phyloP scores from a whole-genome alignment of 2,113 vertebrate genomes.

The Xyrauchen texanus region DNA sequence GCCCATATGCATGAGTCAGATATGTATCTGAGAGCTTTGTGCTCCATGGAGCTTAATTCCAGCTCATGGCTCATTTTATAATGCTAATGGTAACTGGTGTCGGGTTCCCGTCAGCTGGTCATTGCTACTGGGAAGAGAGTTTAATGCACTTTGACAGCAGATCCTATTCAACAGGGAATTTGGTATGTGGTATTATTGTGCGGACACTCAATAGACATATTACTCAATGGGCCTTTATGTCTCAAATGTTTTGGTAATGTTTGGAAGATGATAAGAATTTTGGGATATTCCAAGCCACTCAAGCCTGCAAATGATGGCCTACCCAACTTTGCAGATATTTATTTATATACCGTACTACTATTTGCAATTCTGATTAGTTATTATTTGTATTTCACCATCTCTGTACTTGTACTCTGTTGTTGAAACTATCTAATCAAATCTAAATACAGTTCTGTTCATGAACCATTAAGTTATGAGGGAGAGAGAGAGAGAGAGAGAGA shows the following conservation, averaged over 20 bases:
- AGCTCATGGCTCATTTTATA: constrained; percentile 89
- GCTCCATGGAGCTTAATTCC: constrained; percentile 81
- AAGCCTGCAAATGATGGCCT: no score
- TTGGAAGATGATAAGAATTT: no score
- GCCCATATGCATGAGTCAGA: constrained; percentile 47
- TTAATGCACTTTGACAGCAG: constrained; percentile 87
- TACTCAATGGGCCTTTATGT: constrained; percentile 76
- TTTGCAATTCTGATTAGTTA: no score
- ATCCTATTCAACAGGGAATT: constrained; percentile 82
- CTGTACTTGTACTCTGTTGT: no score
- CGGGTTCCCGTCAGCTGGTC: constrained; percentile 86
- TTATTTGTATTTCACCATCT: no score
- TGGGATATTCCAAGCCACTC: no score
- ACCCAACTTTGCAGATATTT: no score
- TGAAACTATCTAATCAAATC: no score
- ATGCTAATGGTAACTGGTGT: constrained; percentile 86
- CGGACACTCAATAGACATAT: constrained; percentile 79
- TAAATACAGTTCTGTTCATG: no score
- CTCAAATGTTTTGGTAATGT: constrained; percentile 75
- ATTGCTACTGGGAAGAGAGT: constrained; percentile 79
- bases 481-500: no score
- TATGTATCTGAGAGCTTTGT: constrained; percentile 68
- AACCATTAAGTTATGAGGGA: no score
- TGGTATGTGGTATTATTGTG: constrained; percentile 83
- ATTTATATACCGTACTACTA: no score